These are phyloP conservation scores for Fukomys damarensis DNA, from an alignment of 2,113 vertebrate genomes.

Conservation along the genomic window DNA sequence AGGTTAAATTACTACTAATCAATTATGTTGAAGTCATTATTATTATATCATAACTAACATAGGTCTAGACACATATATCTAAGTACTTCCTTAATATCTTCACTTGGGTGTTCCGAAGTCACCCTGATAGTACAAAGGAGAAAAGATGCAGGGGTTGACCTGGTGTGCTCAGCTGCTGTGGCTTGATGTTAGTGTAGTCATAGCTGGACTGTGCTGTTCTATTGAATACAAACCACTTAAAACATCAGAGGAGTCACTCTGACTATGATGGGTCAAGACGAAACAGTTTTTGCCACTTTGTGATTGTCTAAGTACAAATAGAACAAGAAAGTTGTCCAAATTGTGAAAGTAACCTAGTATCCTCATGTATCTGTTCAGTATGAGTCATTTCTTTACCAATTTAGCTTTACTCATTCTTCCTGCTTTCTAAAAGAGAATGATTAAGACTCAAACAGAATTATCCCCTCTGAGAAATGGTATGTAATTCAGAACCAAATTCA, in stretches of 20 bases:
- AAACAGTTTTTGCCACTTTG: background rate
- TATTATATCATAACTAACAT: background rate
- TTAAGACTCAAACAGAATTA: background rate
- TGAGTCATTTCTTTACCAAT: background rate
- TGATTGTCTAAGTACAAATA: background rate
- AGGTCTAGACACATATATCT: background rate
- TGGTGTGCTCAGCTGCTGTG: background rate
- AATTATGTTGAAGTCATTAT: background rate
- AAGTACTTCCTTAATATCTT: background rate
- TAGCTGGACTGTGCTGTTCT: fast-evolving
- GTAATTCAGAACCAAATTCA: background rate
- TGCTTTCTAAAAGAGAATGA: background rate
- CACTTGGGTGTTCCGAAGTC: background rate
- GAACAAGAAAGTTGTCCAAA: background rate
- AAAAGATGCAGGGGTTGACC: background rate
- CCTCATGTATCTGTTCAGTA: background rate
- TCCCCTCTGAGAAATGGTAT: background rate
- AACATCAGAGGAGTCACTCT: background rate
- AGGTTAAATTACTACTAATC: background rate
- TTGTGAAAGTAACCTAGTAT: background rate
- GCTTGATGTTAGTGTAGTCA: background rate
- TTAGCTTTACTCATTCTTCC: background rate
- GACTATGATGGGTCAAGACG: background rate
- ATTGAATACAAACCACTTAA: background rate
- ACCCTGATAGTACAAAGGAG: background rate